Evolutionary conservation across 53 echinoderm and acorn worm genomes (phyloP).

Genomic region (Paracentrotus lividus): DNA sequence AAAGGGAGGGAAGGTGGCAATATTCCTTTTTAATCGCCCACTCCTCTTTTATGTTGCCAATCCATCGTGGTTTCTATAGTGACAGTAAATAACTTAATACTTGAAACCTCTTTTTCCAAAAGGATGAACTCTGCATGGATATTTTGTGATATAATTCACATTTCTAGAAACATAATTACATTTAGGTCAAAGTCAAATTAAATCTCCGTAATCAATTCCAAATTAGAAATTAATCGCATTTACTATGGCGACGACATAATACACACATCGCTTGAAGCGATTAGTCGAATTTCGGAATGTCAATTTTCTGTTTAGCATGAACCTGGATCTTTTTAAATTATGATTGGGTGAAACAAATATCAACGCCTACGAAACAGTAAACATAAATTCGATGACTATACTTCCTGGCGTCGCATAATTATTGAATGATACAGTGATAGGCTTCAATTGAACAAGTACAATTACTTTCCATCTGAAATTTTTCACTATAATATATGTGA

Average conservation of each 20-base stretch:
- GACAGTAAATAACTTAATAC: not conserved
- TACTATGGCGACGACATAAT: not conserved
- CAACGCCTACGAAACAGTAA: conserved; percentile 4
- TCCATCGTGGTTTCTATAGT: not conserved
- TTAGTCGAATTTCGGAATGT: not conserved
- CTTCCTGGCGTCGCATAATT: not conserved
- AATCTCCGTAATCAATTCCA: not conserved
- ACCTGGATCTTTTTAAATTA: not conserved
- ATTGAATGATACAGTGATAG: conserved; percentile 14
- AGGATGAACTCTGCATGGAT: too few species aligned
- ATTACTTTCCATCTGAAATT: conserved; percentile 1
- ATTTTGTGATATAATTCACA: not conserved
- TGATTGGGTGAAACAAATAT: conserved; percentile 14
- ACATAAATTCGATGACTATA: not conserved
- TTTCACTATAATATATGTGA: not conserved
- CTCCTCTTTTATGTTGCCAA: not conserved
- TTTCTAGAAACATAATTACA: not conserved
- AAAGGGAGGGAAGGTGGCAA: too few species aligned
- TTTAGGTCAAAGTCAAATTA: not conserved
- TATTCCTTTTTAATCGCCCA: not conserved
- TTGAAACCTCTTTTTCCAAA: not conserved
- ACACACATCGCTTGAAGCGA: not conserved
- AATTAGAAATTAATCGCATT: not conserved
- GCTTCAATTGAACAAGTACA: conserved; percentile 14
- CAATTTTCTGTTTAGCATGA: not conserved